Evolutionary conservation across 2,888 invertebrate genomes (phyloP), one percentile per base, ranked within the genome.

Genomic region (Rhingia campestris): DNA sequence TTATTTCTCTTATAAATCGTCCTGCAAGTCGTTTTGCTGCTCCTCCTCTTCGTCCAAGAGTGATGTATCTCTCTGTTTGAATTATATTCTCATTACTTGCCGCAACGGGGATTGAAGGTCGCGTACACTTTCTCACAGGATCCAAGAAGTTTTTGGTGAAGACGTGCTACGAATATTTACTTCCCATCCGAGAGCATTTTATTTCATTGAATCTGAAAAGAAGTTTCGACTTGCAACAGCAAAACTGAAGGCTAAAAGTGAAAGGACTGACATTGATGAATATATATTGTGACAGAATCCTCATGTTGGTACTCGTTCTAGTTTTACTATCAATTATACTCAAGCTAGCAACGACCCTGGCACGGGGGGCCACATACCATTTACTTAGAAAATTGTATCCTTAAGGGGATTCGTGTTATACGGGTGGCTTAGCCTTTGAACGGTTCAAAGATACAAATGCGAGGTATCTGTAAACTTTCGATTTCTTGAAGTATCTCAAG

Each of bases 61-160:
- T 33, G 56, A 49, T 49, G 33, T 41, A 61, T 72, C 39, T 64
- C 1, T 22, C 53, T 64, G 66, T 72, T 59, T 81, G 72, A 81
- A 66, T 76, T 81, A 81, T 81, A 76, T 76, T 81, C 81, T 72
- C 81, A 81, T 81, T 81, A 81, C 72, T 76, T 76, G 51, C 76
- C 76, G 76, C 76, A 81, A 70, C 66, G 76, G 70, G 49, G 69
- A 72, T 72, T 72, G 72, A 76, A 81, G 81, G 81, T 81, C 72
- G 73, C 66, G 22, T 10, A 35, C 45, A 69, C 63, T 81, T 81
- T 81, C 63, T 64, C 51, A 12, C 39, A 41, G 45, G 41, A 64
- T 32, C 51, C 56, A 73, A 9, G n/a, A 41, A 33, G 12, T n/a
- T 63, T 14, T 7, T 45, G n/a, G 54, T 22, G 35, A 33, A 39